Conservation (phyloP, 2,888 invertebrate genomes). For the Drosophila ochracea region DNA sequence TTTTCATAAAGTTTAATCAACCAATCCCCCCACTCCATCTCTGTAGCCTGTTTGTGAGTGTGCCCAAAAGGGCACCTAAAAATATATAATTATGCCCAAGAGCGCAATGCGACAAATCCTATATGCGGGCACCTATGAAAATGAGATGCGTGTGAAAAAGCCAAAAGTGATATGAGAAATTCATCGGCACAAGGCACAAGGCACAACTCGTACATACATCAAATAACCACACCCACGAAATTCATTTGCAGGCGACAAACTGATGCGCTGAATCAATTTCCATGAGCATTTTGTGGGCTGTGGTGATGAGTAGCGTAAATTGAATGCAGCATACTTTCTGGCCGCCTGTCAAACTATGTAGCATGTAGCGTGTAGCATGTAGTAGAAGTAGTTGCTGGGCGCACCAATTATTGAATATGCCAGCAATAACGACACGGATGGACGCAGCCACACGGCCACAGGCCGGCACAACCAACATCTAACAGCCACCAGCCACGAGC, state of each 20-base stretch:
- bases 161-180: slow-evolving; percentile 51
- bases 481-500: slow-evolving; percentile 12
- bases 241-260: slow-evolving; percentile 31
- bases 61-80: not conserved
- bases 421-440: slow-evolving; percentile 49
- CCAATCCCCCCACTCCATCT: not conserved
- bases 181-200: slow-evolving; percentile 8
- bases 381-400: slow-evolving; percentile 28
- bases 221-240: slow-evolving; percentile 3
- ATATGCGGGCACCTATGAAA: slow-evolving; percentile 9
- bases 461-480: slow-evolving; percentile 11
- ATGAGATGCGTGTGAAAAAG: slow-evolving; percentile 49
- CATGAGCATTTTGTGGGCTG: slow-evolving; percentile 52
- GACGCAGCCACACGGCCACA: slow-evolving; percentile 32
- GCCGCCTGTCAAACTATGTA: slow-evolving; percentile 55
- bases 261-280: slow-evolving; percentile 67
- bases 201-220: slow-evolving; percentile 3
- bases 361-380: slow-evolving; percentile 2
- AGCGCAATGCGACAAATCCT: slow-evolving; percentile 34
- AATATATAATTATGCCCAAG: not conserved
- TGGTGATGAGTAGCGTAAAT: slow-evolving; percentile 59
- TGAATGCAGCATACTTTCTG: slow-evolving; percentile 70
- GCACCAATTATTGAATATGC: slow-evolving; percentile 75
- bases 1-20: not conserved
- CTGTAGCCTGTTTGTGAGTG: not conserved